These are phyloP conservation scores for Nylanderia fulva DNA, from an alignment of 1,140 invertebrate genomes.

Conservation along the genomic window DNA sequence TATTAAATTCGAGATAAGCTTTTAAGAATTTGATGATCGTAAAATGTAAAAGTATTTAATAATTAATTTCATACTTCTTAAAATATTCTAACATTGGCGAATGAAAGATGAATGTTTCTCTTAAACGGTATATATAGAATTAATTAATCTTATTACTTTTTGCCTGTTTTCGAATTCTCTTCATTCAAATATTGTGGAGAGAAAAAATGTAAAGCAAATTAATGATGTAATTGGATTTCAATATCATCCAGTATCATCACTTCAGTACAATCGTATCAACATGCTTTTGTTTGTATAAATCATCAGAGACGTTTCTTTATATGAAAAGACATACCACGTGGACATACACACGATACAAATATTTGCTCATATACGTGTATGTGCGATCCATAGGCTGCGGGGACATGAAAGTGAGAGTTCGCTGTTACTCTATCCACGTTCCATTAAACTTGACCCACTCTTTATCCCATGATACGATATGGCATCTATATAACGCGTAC, in stretches of 20 bases:
- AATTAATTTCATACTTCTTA: background rate
- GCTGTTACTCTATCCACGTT: constrained; percentile 73
- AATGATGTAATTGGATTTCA: background rate
- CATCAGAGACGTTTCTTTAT: background rate
- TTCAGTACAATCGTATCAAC: background rate
- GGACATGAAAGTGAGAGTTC: constrained; percentile 75
- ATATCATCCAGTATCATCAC: too few relatives aligned
- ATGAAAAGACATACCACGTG: background rate
- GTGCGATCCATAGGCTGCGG: constrained; percentile 35
- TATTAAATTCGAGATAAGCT: background rate
- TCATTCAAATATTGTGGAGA: too few relatives aligned
- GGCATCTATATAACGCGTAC: constrained; percentile 1
- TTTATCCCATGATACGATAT: constrained; percentile 59
- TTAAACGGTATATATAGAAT: too few relatives aligned
- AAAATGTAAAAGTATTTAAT: background rate
- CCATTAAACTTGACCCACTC: constrained; percentile 78
- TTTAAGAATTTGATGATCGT: background rate
- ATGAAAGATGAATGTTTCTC: background rate
- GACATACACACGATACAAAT: background rate
- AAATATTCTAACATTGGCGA: background rate
- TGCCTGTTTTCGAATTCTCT: background rate
- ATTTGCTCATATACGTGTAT: constrained; percentile 61
- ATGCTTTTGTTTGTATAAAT: constrained; percentile 13
- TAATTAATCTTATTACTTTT: background rate
- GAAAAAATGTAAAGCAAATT: too few relatives aligned